These are phyloP conservation scores for Drosophila ogumai DNA, from an alignment of 1,140 invertebrate genomes.

Conservation along the genomic window DNA sequence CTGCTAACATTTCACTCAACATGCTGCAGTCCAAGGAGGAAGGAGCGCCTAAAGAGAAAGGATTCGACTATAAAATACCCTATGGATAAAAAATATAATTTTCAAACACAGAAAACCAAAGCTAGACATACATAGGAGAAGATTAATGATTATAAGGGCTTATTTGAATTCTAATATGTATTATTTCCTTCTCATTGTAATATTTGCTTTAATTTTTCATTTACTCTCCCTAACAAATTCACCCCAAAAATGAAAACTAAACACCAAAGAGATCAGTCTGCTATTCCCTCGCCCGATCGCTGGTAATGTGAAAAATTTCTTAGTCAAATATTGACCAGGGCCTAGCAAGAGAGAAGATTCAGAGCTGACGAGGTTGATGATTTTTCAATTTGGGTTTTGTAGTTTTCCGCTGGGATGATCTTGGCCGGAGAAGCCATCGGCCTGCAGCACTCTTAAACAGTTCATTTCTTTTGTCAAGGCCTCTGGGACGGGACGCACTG, in stretches of 20 bases:
- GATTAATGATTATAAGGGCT: no score
- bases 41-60: constrained; percentile 6
- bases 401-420: constrained; percentile 72
- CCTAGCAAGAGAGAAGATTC: constrained; percentile 50
- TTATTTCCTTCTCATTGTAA: no score
- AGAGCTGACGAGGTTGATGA: constrained; percentile 77
- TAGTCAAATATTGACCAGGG: constrained; percentile 78
- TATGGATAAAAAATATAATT: neutral
- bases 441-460: constrained; percentile 79
- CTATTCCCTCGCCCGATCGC: constrained; percentile 54
- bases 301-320: constrained; percentile 83
- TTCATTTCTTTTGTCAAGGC: constrained; percentile 83
- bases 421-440: constrained; percentile 12
- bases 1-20: constrained; percentile 82
- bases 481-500: constrained; percentile 30
- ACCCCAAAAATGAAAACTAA: neutral
- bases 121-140: neutral
- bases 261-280: constrained; percentile 49
- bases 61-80: constrained; percentile 18
- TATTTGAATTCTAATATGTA: neutral
- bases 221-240: neutral
- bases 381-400: constrained; percentile 83
- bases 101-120: neutral
- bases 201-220: neutral
- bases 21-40: constrained; percentile 37